phyloP scores from a whole-genome alignment of 2,797 vertebrate genomes.

The Brachyalestes nurse region DNA sequence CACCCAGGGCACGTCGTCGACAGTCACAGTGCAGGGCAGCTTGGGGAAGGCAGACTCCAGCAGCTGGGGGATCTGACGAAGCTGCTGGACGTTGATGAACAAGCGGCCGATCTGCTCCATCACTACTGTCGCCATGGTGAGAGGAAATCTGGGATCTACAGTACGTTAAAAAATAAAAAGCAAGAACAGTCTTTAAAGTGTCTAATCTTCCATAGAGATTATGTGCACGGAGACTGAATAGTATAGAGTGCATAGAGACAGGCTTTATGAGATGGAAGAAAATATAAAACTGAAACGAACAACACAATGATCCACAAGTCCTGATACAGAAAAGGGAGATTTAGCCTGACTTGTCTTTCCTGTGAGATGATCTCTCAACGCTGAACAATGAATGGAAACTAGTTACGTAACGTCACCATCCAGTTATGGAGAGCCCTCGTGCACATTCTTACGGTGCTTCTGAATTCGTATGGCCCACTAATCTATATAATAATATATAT shows the following conservation, averaged over 20 bases:
- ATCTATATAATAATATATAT: background rate
- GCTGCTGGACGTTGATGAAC: constrained; percentile 82
- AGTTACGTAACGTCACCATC: constrained; percentile 72
- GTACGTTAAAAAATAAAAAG: constrained; percentile 15
- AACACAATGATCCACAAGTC: background rate
- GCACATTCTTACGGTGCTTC: constrained; percentile 37
- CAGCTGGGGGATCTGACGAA: constrained; percentile 81
- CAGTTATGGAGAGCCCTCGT: background rate
- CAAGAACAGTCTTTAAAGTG: no score
- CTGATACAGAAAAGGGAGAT: background rate
- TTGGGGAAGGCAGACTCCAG: constrained; percentile 80
- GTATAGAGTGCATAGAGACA: no score
- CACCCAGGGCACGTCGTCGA: constrained; percentile 85
- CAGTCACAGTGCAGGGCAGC: constrained; percentile 85
- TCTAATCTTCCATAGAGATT: no score
- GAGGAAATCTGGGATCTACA: constrained; percentile 55
- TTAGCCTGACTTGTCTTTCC: background rate
- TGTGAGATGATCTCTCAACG: constrained; percentile 16
- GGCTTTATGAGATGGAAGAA: no score
- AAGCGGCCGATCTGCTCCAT: constrained; percentile 89
- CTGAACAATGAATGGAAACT: constrained; percentile 41
- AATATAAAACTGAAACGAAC: background rate
- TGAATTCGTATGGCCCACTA: background rate
- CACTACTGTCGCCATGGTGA: constrained; percentile 86
- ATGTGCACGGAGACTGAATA: no score